phyloP scores from a whole-genome alignment of 2,797 vertebrate genomes.

The Urophycis tenuis region DNA sequence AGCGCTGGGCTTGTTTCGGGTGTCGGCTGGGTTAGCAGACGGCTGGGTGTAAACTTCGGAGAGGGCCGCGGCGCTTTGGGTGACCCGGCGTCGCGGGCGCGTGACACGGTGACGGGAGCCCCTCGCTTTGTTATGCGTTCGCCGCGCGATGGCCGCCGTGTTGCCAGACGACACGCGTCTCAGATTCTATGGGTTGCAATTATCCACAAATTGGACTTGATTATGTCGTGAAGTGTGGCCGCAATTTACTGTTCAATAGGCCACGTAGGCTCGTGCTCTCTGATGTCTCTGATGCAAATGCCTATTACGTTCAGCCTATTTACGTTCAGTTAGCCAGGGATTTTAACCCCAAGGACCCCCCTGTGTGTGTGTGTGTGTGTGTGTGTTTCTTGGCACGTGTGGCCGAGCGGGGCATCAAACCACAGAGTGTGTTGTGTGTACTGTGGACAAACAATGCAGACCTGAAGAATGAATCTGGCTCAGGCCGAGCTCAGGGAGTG shows the following conservation, averaged over 20 bases:
- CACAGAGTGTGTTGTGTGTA: not conserved
- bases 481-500: not conserved
- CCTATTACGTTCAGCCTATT: not conserved
- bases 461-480: not conserved
- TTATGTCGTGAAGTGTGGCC: constrained; percentile 35
- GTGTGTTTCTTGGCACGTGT: not conserved
- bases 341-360: too few species aligned
- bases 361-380: not conserved
- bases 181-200: constrained; percentile 36
- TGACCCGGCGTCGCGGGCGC: too few species aligned
- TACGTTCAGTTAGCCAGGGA: too few species aligned
- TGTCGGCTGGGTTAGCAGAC: too few species aligned
- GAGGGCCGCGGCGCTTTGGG: too few species aligned
- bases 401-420: not conserved
- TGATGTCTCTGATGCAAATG: constrained; percentile 43
- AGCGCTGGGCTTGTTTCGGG: too few species aligned
- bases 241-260: constrained; percentile 43
- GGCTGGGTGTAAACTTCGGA: too few species aligned
- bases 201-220: constrained; percentile 32
- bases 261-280: constrained; percentile 37
- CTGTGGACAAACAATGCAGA: not conserved
- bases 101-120: too few species aligned
- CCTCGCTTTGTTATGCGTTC: too few species aligned
- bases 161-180: too few species aligned
- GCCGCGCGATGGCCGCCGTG: too few species aligned